Percentiles rank a stretch among this genome's conserved stretches.
Evolutionary conservation across 2,888 invertebrate genomes (phyloP).

Genomic region (Cactoblastis cactorum): DNA sequence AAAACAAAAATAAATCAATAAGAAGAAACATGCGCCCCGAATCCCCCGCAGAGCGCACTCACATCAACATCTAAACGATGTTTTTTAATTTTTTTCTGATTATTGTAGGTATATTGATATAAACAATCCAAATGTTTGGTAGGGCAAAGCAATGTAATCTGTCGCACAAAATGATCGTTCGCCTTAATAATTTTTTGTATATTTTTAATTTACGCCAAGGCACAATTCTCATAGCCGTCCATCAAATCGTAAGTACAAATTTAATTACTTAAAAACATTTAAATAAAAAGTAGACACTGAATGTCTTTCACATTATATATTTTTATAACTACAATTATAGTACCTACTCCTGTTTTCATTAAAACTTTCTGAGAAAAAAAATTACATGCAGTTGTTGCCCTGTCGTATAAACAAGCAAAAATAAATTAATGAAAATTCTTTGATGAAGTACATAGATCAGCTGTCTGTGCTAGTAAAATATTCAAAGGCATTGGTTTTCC

Average conservation of each 20-base stretch:
- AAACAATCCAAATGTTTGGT: slow-evolving; percentile 64
- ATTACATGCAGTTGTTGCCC: not conserved
- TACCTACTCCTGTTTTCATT: no score
- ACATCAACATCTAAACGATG: slow-evolving; percentile 47
- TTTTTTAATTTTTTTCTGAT: slow-evolving; percentile 40
- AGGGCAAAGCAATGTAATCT: slow-evolving; percentile 65
- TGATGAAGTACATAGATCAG: no score
- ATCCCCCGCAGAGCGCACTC: slow-evolving; percentile 25
- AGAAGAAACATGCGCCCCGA: slow-evolving; percentile 55
- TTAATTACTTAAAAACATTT: no score
- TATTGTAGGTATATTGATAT: slow-evolving; percentile 40
- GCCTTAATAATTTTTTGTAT: slow-evolving; percentile 69
- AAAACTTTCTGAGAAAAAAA: no score
- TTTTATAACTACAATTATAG: no score
- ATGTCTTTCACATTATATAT: no score
- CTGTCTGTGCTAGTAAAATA: no score
- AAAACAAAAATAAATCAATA: slow-evolving; percentile 52
- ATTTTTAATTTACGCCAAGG: slow-evolving; percentile 76
- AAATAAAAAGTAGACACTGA: no score
- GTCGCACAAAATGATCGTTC: slow-evolving; percentile 65
- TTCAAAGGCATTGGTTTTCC: no score
- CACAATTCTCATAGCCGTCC: slow-evolving; percentile 74
- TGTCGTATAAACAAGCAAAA: no score
- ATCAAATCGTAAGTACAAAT: slow-evolving; percentile 72
- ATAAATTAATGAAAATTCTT: no score